A percentile compares a stretch with the other conserved stretches of the same genome.
Evolutionary conservation across 1,140 invertebrate species (phyloP).

Genomic region (Drosophila nasuta): DNA sequence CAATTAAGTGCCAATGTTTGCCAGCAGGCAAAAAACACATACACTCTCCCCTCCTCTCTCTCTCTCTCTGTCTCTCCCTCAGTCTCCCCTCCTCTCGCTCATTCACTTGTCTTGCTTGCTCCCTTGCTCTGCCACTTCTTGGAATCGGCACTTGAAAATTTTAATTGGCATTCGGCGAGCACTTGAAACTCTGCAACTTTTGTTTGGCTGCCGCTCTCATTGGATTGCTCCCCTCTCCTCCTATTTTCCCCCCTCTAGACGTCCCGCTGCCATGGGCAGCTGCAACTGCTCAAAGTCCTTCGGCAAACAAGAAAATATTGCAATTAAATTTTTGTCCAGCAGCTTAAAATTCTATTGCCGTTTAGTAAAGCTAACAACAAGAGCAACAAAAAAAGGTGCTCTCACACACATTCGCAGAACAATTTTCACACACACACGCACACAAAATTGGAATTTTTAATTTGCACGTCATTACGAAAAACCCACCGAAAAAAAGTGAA

Average conservation of each 20-base stretch:
- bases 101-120: not conserved
- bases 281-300: constrained; percentile 27
- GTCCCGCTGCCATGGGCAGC: constrained; percentile 24
- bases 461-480: constrained; percentile 71
- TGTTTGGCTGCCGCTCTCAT: constrained; percentile 32
- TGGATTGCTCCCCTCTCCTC: no score
- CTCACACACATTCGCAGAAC: not conserved
- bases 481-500: constrained; percentile 14
- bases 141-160: constrained; percentile 62
- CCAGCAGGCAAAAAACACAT: constrained; percentile 41
- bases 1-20: constrained; percentile 78
- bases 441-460: constrained; percentile 71
- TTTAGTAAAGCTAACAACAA: constrained; percentile 34
- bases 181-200: constrained; percentile 69
- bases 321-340: constrained; percentile 51
- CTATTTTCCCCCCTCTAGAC: not conserved
- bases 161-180: constrained; percentile 72
- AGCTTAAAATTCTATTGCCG: constrained; percentile 56
- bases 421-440: constrained; percentile 7
- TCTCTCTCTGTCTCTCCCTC: constrained; percentile 5
- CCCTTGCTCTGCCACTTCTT: constrained; percentile 1
- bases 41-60: not conserved
- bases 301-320: constrained; percentile 47
- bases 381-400: not conserved
- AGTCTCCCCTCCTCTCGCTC: no score